These are phyloP conservation scores for Ctenochaetus hawaiiensis DNA, from an alignment of 2,797 vertebrate genomes.

Conservation along the genomic window DNA sequence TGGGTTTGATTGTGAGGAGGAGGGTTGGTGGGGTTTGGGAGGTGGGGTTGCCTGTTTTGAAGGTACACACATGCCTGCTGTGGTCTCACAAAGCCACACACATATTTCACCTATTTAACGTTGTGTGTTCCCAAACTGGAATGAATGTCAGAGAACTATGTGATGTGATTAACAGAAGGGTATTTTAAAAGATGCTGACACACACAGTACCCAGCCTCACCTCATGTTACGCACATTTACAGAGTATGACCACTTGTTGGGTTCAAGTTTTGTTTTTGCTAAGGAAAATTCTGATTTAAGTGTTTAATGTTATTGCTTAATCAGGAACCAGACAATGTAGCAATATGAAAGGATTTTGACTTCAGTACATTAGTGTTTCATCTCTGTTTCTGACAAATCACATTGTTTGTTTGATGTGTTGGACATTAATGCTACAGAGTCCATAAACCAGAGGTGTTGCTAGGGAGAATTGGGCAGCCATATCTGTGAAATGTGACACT, in stretches of 20 bases:
- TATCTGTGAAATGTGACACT: no score
- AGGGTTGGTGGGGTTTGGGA: conserved; percentile 26
- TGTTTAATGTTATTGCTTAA: conserved; percentile 1
- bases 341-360: neutral
- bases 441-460: no score
- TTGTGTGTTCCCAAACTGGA: conserved; percentile 51
- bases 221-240: conserved; percentile 39
- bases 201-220: conserved; percentile 44
- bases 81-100: conserved; percentile 45
- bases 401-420: neutral
- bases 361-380: neutral
- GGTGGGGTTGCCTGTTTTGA: conserved; percentile 42
- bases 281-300: neutral
- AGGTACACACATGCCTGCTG: conserved; percentile 49
- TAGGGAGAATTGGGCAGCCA: no score
- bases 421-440: no score
- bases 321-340: neutral
- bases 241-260: conserved; percentile 10
- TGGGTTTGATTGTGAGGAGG: conserved; percentile 65
- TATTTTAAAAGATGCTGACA: conserved; percentile 58
- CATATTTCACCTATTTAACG: conserved; percentile 60
- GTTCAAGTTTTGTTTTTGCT: conserved; percentile 3
- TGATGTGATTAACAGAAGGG: conserved; percentile 49
- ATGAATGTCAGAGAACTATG: conserved; percentile 30
- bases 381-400: neutral